Conservation (phyloP, 92 coral and sea anemone species). For the Desmophyllum pertusum region DNA sequence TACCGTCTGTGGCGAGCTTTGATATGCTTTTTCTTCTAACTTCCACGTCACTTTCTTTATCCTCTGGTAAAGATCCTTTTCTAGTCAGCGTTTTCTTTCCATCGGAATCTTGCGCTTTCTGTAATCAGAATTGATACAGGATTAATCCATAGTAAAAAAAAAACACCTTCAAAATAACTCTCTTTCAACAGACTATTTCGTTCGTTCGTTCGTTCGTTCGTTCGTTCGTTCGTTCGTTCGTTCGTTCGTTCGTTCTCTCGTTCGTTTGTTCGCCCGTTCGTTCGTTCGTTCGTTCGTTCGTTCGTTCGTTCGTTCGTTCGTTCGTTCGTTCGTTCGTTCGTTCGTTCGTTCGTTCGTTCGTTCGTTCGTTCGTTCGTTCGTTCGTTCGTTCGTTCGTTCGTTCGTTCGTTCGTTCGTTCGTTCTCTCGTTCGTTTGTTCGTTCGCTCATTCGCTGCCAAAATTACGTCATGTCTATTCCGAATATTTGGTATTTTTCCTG, state of each 20-base stretch:
- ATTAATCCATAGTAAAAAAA: no score
- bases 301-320: neutral
- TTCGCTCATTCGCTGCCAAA: neutral
- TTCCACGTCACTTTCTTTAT: conserved; percentile 6
- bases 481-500: neutral
- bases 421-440: neutral
- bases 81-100: conserved; percentile 2
- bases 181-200: neutral
- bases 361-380: neutral
- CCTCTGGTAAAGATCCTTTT: conserved; percentile 18
- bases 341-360: neutral
- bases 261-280: neutral
- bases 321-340: neutral
- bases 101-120: conserved; percentile 16
- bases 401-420: neutral
- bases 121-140: neutral
- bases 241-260: neutral
- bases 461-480: no score
- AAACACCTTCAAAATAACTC: neutral
- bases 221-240: neutral
- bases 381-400: neutral
- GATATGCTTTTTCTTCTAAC: conserved; percentile 33
- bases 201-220: neutral
- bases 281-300: neutral
- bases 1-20: conserved; percentile 26